phyloP scores from a whole-genome alignment of 2,888 invertebrate species.

The Unio delphinus region DNA sequence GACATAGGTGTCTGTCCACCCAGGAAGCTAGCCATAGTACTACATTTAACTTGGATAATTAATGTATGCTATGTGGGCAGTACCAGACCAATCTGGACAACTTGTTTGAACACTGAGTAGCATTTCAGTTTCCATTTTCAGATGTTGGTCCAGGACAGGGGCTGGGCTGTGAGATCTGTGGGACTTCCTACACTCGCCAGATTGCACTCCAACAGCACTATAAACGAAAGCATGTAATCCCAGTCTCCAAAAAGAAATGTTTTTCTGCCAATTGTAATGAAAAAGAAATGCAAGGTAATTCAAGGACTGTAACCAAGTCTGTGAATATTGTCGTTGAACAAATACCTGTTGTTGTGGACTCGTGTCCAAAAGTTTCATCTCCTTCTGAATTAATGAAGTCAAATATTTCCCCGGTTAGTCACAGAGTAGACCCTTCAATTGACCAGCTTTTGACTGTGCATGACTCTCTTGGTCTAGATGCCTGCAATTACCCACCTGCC shows the following conservation, averaged over 20 bases:
- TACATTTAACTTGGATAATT: neutral
- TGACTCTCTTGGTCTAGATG: too few relatives aligned
- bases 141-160: conserved; percentile 34
- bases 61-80: neutral
- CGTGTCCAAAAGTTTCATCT: too few relatives aligned
- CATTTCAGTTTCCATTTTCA: conserved; percentile 21
- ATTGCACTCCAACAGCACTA: conserved; percentile 44
- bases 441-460: too few relatives aligned
- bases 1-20: too few relatives aligned
- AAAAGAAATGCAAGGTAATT: too few relatives aligned
- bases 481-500: too few relatives aligned
- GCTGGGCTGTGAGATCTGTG: conserved; percentile 47
- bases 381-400: too few relatives aligned
- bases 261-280: too few relatives aligned
- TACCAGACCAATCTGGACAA: neutral
- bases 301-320: neutral
- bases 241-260: neutral
- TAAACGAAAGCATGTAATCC: conserved; percentile 40
- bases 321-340: neutral
- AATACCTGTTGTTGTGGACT: too few relatives aligned
- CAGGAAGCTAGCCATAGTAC: too few relatives aligned
- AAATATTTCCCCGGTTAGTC: too few relatives aligned
- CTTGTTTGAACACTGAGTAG: neutral
- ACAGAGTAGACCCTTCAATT: too few relatives aligned
- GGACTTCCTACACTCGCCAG: conserved; percentile 40